These are phyloP conservation scores for Sminthurides aquaticus DNA, from an alignment of 2,888 invertebrate genomes.

Conservation along the genomic window DNA sequence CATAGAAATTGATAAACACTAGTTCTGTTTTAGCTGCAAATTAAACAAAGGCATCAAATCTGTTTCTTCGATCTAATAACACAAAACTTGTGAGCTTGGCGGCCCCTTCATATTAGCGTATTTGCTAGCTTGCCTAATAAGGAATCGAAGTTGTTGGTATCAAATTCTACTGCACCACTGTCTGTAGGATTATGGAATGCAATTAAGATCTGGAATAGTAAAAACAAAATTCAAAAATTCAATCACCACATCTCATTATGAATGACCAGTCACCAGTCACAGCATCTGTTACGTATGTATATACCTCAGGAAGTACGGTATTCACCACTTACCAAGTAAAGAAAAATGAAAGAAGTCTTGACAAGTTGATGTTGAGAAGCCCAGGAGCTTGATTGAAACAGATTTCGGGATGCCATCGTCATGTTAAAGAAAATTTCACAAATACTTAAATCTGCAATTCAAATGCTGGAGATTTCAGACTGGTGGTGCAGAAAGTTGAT, in stretches of 20 bases:
- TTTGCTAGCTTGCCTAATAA: slow-evolving; percentile 61
- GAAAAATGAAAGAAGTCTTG: slow-evolving; percentile 28
- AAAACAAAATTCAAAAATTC: no score
- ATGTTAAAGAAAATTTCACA: no score
- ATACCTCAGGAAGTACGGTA: no score
- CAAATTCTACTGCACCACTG: slow-evolving; percentile 74
- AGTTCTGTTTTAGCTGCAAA: slow-evolving; percentile 87
- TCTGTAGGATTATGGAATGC: slow-evolving; percentile 66
- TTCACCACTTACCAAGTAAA: slow-evolving; percentile 37
- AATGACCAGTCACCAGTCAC: no score
- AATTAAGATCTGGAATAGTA: slow-evolving; percentile 50
- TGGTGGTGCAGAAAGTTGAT: no score
- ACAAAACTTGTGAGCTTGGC: background rate
- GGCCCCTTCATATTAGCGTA: no score
- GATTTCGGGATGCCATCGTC: no score
- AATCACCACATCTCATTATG: no score
- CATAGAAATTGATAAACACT: slow-evolving; percentile 98
- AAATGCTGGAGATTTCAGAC: no score
- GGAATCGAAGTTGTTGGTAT: slow-evolving; percentile 72
- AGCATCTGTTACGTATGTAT: no score
- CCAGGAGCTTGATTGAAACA: no score
- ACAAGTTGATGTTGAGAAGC: slow-evolving; percentile 11
- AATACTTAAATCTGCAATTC: no score
- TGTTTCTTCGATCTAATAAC: background rate
- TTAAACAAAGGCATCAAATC: slow-evolving; percentile 38